Percentiles rank a stretch among this genome's conserved stretches.
phyloP scores from a whole-genome alignment of 2,888 invertebrate species.

The Lithosia quadra region DNA sequence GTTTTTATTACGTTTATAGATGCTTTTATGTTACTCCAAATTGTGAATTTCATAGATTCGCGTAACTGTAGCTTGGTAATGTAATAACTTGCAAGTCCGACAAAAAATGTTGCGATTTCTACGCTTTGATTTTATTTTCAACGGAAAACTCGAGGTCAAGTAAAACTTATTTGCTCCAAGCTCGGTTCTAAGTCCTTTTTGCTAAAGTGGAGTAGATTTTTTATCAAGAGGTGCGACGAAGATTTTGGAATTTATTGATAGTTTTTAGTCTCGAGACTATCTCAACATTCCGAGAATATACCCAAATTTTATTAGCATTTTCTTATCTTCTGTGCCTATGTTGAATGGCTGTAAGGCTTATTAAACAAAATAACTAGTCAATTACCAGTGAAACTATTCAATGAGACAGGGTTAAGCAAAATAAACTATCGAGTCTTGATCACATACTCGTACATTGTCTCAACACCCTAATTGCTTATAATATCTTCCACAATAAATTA shows the following conservation, averaged over 20 bases:
- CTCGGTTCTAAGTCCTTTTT: conserved; percentile 40
- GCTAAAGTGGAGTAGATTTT: conserved; percentile 24
- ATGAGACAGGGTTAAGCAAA: no score
- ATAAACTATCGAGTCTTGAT: no score
- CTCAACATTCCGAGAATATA: background rate
- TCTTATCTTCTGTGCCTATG: no score
- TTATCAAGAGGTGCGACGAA: background rate
- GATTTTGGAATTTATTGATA: background rate
- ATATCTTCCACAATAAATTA: no score
- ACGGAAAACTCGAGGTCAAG: conserved; percentile 35
- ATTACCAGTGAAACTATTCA: no score
- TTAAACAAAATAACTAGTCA: no score
- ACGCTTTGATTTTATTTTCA: conserved; percentile 40
- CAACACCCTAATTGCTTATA: no score
- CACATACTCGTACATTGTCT: no score
- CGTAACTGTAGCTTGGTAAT: conserved; percentile 16
- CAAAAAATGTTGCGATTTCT: conserved; percentile 30
- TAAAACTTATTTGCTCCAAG: conserved; percentile 44
- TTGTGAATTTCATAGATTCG: conserved; percentile 22
- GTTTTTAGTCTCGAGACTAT: background rate
- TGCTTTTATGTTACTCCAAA: conserved; percentile 1
- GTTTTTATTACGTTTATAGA: conserved; percentile 21
- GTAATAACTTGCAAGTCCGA: conserved; percentile 25
- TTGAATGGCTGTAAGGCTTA: no score
- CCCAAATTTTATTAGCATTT: background rate